Conservation (phyloP, 2,113 vertebrate genomes). For the Murina feae region DNA sequence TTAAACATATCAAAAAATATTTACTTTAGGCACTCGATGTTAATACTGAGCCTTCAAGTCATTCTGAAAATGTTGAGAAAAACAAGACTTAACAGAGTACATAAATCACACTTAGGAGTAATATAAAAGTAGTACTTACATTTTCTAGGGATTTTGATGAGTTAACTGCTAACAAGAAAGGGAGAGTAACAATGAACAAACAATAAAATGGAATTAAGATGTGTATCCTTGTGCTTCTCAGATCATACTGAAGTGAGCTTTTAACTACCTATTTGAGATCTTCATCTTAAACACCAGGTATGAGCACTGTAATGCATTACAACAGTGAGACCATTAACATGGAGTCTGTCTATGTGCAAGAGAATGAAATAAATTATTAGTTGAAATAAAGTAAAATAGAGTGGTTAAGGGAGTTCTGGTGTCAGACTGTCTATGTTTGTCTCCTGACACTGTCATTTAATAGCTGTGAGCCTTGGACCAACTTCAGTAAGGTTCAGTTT, state of each 20-base stretch:
- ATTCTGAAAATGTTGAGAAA: slow-evolving; percentile 46
- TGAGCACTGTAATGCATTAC: not conserved
- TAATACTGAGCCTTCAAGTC: not conserved
- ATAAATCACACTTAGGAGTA: slow-evolving; percentile 23
- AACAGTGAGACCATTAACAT: not conserved
- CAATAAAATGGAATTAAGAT: not conserved
- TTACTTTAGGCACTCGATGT: not conserved
- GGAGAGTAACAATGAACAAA: not conserved
- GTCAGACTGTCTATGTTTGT: not conserved
- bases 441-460: not conserved
- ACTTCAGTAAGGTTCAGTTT: not conserved
- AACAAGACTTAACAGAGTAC: slow-evolving; percentile 19
- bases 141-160: slow-evolving; percentile 26
- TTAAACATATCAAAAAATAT: slow-evolving; percentile 13
- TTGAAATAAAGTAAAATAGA: slow-evolving; percentile 33
- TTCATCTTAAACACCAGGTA: slow-evolving; percentile 4
- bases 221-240: not conserved
- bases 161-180: not conserved
- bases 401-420: not conserved
- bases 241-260: not conserved
- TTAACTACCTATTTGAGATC: not conserved
- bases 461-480: not conserved
- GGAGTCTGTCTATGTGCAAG: not conserved
- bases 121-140: not conserved
- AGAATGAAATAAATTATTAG: slow-evolving; percentile 20